These are phyloP conservation scores for Brachymystax lenok DNA, from an alignment of 2,797 vertebrate genomes.

Conservation along the genomic window DNA sequence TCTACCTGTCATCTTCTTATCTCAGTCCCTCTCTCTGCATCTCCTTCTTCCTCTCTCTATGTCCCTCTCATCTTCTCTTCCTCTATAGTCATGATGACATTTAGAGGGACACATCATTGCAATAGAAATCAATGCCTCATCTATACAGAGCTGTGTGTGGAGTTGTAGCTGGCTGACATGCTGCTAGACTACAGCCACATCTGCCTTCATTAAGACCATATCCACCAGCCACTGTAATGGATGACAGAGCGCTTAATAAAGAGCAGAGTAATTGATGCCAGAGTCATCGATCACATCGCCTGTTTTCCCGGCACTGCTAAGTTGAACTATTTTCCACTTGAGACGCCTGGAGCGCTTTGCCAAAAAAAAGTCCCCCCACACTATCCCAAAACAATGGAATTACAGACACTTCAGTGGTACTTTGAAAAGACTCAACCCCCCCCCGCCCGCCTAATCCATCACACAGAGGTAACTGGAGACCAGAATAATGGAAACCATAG, in stretches of 20 bases:
- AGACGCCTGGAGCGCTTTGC: too few relatives aligned
- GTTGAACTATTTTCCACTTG: too few relatives aligned
- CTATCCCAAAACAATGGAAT: too few relatives aligned
- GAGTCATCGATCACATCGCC: neutral
- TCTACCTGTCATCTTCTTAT: neutral
- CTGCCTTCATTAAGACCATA: neutral
- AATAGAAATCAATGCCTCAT: neutral
- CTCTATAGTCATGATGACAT: neutral
- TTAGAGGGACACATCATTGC: neutral
- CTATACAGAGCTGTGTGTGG: neutral
- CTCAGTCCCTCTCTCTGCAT: neutral
- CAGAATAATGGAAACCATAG: slow-evolving; percentile 15
- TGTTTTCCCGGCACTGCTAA: too few relatives aligned
- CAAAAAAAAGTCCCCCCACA: too few relatives aligned
- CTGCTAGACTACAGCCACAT: neutral
- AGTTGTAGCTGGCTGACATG: neutral
- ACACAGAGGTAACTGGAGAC: slow-evolving; percentile 5
- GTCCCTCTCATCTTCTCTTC: neutral
- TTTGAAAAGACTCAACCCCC: too few relatives aligned
- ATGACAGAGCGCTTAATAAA: slow-evolving; percentile 8
- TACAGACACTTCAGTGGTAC: too few relatives aligned
- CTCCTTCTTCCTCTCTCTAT: neutral
- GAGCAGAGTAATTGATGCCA: slow-evolving; percentile 11
- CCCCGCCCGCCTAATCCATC: too few relatives aligned
- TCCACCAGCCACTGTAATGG: neutral